Percentiles rank a stretch among this genome's conserved stretches.
These are phyloP conservation scores for Bugulina stolonifera DNA, from an alignment of 2,888 invertebrate species.

Conservation along the genomic window DNA sequence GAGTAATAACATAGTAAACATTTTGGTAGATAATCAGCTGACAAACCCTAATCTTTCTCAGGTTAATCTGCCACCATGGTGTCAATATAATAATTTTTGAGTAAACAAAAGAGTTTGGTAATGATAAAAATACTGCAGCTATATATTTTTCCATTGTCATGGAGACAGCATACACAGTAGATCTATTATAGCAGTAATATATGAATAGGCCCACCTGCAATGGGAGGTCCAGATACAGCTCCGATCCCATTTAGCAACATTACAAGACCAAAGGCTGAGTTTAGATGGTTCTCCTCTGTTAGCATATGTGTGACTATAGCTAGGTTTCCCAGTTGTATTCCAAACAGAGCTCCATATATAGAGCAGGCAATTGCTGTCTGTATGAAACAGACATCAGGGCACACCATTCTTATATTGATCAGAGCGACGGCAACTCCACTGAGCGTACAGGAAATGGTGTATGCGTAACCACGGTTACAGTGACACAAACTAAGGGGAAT, in stretches of 20 bases:
- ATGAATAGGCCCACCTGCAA: slow-evolving; percentile 35
- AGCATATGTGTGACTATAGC: slow-evolving; percentile 33
- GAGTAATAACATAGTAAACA: too few relatives aligned
- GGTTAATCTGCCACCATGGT: too few relatives aligned
- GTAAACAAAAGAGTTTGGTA: too few relatives aligned
- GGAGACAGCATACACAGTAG: too few relatives aligned
- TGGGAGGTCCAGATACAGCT: slow-evolving; percentile 33
- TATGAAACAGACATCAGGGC: slow-evolving; percentile 25
- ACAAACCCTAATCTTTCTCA: too few relatives aligned
- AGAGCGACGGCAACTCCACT: not conserved
- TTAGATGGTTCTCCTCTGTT: slow-evolving; percentile 32
- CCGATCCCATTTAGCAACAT: slow-evolving; percentile 35
- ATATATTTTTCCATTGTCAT: too few relatives aligned
- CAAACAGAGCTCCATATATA: slow-evolving; percentile 34
- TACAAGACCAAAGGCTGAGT: slow-evolving; percentile 33
- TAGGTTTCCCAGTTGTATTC: slow-evolving; percentile 33
- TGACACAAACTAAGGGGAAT: not conserved
- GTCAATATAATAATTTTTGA: too few relatives aligned
- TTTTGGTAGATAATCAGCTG: too few relatives aligned
- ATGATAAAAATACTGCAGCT: too few relatives aligned
- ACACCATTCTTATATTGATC: slow-evolving; percentile 29
- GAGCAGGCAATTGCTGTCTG: slow-evolving; percentile 21
- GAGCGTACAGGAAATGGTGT: slow-evolving; percentile 6
- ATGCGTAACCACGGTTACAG: not conserved
- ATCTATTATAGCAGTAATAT: too few relatives aligned